These are phyloP conservation scores for Spodoptera exigua DNA, from an alignment of 2,888 invertebrate genomes.

Conservation along the genomic window DNA sequence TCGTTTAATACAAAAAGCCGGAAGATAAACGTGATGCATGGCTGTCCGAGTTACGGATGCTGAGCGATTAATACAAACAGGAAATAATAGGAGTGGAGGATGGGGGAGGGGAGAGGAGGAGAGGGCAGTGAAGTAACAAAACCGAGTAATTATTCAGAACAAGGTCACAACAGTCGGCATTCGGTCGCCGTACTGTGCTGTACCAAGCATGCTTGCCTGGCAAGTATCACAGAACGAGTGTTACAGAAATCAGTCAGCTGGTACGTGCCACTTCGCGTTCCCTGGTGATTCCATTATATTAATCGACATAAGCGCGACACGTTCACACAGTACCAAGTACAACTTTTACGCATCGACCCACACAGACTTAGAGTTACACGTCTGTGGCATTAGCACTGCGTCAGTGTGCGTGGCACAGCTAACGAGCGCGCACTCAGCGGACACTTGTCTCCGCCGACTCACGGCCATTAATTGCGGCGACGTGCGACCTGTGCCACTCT, in stretches of 20 bases:
- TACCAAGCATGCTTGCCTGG: too few species aligned
- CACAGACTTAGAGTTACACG: too few species aligned
- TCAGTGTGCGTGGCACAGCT: slow-evolving; percentile 1
- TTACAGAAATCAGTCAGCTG: too few species aligned
- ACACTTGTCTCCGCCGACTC: slow-evolving; percentile 20
- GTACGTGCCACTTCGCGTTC: too few species aligned
- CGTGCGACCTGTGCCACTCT: slow-evolving; percentile 36
- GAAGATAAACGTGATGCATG: slow-evolving; percentile 50
- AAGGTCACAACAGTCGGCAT: slow-evolving; percentile 26
- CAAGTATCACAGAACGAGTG: too few species aligned
- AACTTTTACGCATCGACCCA: too few species aligned
- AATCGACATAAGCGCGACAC: too few species aligned
- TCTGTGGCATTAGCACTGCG: background rate
- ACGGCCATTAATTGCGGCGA: slow-evolving; percentile 8
- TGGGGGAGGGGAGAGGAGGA: background rate
- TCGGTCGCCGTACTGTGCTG: too few species aligned
- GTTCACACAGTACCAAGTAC: too few species aligned
- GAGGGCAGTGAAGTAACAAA: slow-evolving; percentile 18
- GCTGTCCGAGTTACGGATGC: slow-evolving; percentile 46
- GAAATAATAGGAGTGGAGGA: background rate
- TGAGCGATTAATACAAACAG: slow-evolving; percentile 43
- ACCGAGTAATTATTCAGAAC: slow-evolving; percentile 51
- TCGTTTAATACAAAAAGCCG: slow-evolving; percentile 45
- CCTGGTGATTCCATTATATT: too few species aligned
- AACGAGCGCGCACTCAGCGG: slow-evolving; percentile 34